Evolutionary conservation across 2,113 vertebrate species (phyloP).

Genomic region (Tragelaphus strepsiceros): DNA sequence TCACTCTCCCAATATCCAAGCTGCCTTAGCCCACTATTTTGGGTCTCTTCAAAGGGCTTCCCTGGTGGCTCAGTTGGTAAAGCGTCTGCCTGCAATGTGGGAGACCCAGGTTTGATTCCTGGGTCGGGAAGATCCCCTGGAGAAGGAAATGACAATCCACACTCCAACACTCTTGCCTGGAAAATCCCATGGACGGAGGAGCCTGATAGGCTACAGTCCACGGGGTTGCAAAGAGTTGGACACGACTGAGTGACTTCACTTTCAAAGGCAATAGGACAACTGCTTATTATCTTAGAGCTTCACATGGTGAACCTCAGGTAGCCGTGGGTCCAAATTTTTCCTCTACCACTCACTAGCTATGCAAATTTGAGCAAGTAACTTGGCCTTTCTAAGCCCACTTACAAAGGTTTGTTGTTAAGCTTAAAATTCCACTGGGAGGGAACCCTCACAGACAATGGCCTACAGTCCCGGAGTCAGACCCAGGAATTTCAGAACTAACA

Average conservation of each 20-base stretch:
- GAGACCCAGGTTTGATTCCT: too few relatives aligned
- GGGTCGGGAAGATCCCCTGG: too few relatives aligned
- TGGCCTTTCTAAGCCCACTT: not conserved
- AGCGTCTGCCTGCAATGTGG: too few relatives aligned
- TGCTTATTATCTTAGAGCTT: not conserved
- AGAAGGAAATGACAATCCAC: too few relatives aligned
- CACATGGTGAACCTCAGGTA: not conserved
- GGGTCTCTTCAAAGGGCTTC: not conserved
- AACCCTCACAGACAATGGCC: not conserved
- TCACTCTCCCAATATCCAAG: not conserved
- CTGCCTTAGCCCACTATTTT: not conserved
- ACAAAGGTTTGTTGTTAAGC: not conserved
- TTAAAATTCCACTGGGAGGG: not conserved
- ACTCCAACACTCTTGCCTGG: too few relatives aligned
- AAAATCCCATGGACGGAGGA: too few relatives aligned
- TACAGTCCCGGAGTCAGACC: not conserved
- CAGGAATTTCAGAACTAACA: not conserved
- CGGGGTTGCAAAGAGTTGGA: too few relatives aligned
- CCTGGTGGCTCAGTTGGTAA: too few relatives aligned
- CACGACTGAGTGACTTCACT: too few relatives aligned
- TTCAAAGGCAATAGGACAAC: not conserved
- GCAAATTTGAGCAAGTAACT: not conserved
- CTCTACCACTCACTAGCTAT: not conserved
- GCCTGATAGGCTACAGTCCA: too few relatives aligned
- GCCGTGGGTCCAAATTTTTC: not conserved